Evolutionary conservation across 2,113 vertebrate species (phyloP).

Genomic region (Sapajus apella): DNA sequence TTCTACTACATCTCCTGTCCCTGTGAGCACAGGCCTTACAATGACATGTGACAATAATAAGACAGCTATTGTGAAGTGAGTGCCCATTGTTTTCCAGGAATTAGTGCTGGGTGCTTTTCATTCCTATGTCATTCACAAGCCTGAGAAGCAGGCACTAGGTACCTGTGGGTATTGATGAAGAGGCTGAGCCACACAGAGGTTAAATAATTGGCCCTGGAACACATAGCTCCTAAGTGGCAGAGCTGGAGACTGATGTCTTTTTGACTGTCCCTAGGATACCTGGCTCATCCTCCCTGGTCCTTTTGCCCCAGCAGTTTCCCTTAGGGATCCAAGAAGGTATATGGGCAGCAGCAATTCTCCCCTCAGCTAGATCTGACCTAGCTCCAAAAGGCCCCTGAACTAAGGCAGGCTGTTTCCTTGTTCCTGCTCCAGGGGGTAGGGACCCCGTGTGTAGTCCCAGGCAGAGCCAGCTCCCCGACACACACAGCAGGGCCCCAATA

Average conservation of each 20-base stretch:
- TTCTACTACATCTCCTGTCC: not conserved
- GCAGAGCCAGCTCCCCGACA: not conserved
- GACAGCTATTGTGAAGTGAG: not conserved
- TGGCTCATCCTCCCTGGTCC: not conserved
- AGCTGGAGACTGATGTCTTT: not conserved
- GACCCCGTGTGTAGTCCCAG: not conserved
- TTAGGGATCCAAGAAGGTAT: fast-evolving
- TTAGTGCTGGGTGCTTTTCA: not conserved
- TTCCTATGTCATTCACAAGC: not conserved
- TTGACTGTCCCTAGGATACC: not conserved
- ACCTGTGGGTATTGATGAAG: not conserved
- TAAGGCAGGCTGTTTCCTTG: not conserved
- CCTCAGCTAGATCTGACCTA: not conserved
- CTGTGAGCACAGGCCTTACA: not conserved
- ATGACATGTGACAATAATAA: not conserved
- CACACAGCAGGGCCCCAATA: not conserved
- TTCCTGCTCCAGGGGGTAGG: no score
- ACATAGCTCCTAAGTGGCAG: not conserved
- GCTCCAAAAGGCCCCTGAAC: not conserved
- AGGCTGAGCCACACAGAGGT: not conserved
- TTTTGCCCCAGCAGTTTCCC: not conserved
- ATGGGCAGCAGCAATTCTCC: not conserved
- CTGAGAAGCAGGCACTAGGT: not conserved
- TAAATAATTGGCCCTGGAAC: not conserved
- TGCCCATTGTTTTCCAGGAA: not conserved